A percentile compares a stretch with the other conserved stretches of the same genome.
These are phyloP conservation scores for Neoscelio sp. DNA, from an alignment of 2,888 invertebrate genomes.

Conservation along the genomic window DNA sequence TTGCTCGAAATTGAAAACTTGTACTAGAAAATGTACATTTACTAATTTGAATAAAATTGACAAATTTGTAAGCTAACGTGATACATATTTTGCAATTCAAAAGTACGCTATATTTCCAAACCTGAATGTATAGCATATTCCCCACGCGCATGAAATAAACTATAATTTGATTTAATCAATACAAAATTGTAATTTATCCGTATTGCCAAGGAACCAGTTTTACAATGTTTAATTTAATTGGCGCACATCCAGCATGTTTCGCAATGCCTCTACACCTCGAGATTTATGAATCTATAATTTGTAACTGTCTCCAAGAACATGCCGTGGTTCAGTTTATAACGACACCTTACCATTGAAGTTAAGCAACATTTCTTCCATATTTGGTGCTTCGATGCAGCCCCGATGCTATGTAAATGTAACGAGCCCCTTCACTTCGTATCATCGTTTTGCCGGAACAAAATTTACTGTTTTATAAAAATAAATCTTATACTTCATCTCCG, in stretches of 20 bases:
- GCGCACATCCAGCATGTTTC: constrained; percentile 39
- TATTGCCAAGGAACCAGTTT: constrained; percentile 35
- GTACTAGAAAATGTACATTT: too few species aligned
- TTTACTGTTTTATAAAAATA: constrained; percentile 36
- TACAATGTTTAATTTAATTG: constrained; percentile 58
- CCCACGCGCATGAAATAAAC: constrained; percentile 12
- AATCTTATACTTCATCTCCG: background rate
- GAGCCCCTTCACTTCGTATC: constrained; percentile 31
- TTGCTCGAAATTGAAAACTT: too few species aligned
- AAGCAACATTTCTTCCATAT: constrained; percentile 59
- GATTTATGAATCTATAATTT: constrained; percentile 62
- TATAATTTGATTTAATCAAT: constrained; percentile 47
- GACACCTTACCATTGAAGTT: constrained; percentile 37
- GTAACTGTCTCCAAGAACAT: constrained; percentile 55
- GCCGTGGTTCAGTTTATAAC: constrained; percentile 40
- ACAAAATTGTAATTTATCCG: constrained; percentile 44
- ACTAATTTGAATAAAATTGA: too few species aligned
- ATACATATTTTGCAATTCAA: too few species aligned
- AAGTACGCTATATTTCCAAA: too few species aligned
- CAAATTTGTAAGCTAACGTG: too few species aligned
- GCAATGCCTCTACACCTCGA: constrained; percentile 24
- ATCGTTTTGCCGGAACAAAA: constrained; percentile 20
- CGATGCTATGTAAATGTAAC: constrained; percentile 37
- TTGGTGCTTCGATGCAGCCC: constrained; percentile 15
- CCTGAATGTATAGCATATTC: too few species aligned